Percentiles rank a stretch among this genome's conserved stretches.
Conservation (phyloP, 2,888 invertebrate species). For the Ischnus inquisitorius region DNA sequence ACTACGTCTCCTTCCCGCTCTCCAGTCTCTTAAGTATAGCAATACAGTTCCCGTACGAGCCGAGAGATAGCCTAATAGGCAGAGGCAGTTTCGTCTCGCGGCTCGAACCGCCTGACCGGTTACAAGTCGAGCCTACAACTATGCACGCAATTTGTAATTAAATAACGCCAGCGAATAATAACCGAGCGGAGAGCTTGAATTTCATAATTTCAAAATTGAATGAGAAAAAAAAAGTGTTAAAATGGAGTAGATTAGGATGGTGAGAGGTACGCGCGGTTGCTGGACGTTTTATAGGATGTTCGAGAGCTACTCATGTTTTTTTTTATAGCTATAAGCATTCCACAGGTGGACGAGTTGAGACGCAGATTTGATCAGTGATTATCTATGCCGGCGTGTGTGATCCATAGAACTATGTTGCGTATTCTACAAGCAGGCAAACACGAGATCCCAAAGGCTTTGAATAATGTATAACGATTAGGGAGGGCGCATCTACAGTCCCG, state of each 20-base stretch:
- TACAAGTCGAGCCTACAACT: slow-evolving; percentile 14
- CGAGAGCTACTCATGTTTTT: neutral
- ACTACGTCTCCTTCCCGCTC: slow-evolving; percentile 16
- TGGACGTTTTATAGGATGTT: neutral
- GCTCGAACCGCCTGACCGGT: slow-evolving; percentile 33
- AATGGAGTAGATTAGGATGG: neutral
- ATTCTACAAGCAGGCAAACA: neutral
- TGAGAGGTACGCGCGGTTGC: neutral
- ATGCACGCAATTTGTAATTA: slow-evolving; percentile 39
- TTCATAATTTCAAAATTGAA: neutral
- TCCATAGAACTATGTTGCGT: neutral
- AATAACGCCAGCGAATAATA: slow-evolving; percentile 48
- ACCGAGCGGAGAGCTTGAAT: slow-evolving; percentile 38
- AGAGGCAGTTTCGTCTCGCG: slow-evolving; percentile 5
- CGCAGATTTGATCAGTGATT: neutral
- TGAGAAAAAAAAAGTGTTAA: neutral
- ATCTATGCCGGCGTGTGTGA: neutral
- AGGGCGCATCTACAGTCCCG: too few species aligned
- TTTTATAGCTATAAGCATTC: neutral
- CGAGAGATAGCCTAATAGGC: slow-evolving; percentile 42
- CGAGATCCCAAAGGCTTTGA: neutral
- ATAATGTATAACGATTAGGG: neutral
- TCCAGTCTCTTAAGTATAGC: slow-evolving; percentile 2
- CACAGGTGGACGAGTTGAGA: neutral
- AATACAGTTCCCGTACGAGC: slow-evolving; percentile 6